Base-by-base conservation (phyloP, 2,113 vertebrate genomes). In the Eubucco bourcierii region DNA sequence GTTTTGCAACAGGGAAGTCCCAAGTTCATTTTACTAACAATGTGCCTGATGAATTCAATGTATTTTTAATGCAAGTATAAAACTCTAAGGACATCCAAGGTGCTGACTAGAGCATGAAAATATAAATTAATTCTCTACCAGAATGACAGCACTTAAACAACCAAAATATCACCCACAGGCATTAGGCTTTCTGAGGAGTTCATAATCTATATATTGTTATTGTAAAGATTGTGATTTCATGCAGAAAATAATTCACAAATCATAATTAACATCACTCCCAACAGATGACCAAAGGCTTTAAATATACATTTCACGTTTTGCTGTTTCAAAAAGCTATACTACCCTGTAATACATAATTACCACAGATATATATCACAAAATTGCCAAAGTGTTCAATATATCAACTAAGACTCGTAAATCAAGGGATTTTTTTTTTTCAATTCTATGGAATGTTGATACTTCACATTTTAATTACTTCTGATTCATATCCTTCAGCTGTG, bases 201-300 rank as follows among this genome's bases (percentile, higher is more conserved):
- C 92, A 93, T 95, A 95, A 93, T 96, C 94, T 95, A 96, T 92
- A 95, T 95, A 95, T 95, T 95, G 87, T 96, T 97, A 95, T 92
- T 94, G 93, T 95, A 95, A 97, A 96, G 90, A 92, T 78, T 88
- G 88, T 86, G 93, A 94, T 95, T 97, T 93, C 90, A 95, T 92
- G 89, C 67, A 95, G 87, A 90, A 97, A 96, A 96, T 82, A 95
- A 95, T 96, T 96, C 95, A 84, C 95, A 97, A 90, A 90, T 96
- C 87, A 84, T 93, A 96, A 95, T 96, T 95, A 93, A 84, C 92
- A 63, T 46, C 11, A 0, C 4, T 95, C 88, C 63, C 89, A 90
- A 81, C n/a, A 88, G 92, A 63, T 85, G 80, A 88, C 47, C 75
- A 95, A 89, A 90, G n/a, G 33, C 90, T 94, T 92, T 93, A 94